Evolutionary conservation across 2,888 invertebrate species (phyloP).

Genomic region (Endomychus coccineus): DNA sequence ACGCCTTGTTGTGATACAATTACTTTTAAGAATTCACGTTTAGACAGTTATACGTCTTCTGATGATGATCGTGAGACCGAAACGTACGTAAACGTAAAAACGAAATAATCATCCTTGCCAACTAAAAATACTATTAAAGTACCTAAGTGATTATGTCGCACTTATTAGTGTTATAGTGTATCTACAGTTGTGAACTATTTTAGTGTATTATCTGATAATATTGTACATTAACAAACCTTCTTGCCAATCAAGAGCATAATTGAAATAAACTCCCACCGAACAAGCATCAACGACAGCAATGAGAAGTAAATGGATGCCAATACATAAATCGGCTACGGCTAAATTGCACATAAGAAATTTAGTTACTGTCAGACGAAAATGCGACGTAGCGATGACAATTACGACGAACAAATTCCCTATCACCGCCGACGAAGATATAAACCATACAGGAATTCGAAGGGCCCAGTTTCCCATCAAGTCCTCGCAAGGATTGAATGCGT

Average conservation of each 20-base stretch:
- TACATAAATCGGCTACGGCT: slow-evolving; percentile 59
- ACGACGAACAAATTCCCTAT: slow-evolving; percentile 59
- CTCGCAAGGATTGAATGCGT: slow-evolving; percentile 59
- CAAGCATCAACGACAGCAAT: slow-evolving; percentile 56
- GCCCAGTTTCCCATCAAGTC: slow-evolving; percentile 55
- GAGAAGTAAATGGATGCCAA: slow-evolving; percentile 55
- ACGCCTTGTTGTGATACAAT: too few species aligned
- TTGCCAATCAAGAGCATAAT: slow-evolving; percentile 63
- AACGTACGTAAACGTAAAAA: too few species aligned
- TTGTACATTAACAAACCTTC: slow-evolving; percentile 46
- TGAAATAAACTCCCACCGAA: slow-evolving; percentile 58
- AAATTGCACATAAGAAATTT: slow-evolving; percentile 61
- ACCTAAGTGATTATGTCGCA: too few species aligned
- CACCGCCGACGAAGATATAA: slow-evolving; percentile 52
- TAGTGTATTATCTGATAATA: too few species aligned
- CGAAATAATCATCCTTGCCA: not conserved
- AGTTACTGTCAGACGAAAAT: slow-evolving; percentile 47
- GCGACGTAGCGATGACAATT: slow-evolving; percentile 49
- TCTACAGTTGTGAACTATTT: too few species aligned
- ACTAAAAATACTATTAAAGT: too few species aligned
- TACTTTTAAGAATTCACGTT: too few species aligned
- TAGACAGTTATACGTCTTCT: too few species aligned
- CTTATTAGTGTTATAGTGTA: too few species aligned
- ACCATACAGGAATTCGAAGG: slow-evolving; percentile 55
- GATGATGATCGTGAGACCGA: too few species aligned